phyloP scores from a whole-genome alignment of 2,888 invertebrate genomes.

The Cerastis leucographa region DNA sequence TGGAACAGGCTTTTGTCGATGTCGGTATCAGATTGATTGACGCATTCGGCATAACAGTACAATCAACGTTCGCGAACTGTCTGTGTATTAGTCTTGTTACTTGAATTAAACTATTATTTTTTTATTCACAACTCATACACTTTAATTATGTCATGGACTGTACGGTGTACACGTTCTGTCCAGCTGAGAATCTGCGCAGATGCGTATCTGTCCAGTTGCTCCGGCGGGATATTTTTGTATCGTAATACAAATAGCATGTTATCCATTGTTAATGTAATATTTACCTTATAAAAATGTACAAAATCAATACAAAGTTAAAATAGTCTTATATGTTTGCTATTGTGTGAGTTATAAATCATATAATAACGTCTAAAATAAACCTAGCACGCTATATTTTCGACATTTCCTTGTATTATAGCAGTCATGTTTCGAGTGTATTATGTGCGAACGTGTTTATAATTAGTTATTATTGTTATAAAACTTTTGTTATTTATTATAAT shows the following conservation, averaged over 20 bases:
- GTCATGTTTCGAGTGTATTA: slow-evolving; percentile 66
- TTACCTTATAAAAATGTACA: neutral
- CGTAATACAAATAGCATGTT: slow-evolving; percentile 7
- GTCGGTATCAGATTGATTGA: slow-evolving; percentile 15
- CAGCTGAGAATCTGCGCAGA: no score
- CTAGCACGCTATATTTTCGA: slow-evolving; percentile 69
- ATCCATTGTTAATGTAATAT: neutral
- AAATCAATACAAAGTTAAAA: slow-evolving; percentile 13
- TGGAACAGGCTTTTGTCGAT: slow-evolving; percentile 19
- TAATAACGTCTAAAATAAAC: slow-evolving; percentile 70
- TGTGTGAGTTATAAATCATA: slow-evolving; percentile 59
- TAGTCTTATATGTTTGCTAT: slow-evolving; percentile 13
- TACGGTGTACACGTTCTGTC: no score
- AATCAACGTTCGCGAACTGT: slow-evolving; percentile 2
- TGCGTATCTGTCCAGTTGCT: no score
- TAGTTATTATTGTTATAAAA: slow-evolving; percentile 34
- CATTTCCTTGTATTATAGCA: slow-evolving; percentile 73
- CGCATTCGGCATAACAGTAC: slow-evolving; percentile 14
- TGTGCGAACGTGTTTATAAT: slow-evolving; percentile 66
- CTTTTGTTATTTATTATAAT: slow-evolving; percentile 33
- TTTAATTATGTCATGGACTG: no score
- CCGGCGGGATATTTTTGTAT: slow-evolving; percentile 11
- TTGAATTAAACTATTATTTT: no score
- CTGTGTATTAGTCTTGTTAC: no score
- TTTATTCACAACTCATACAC: no score